Evolutionary conservation across 2,113 vertebrate genomes (phyloP).

Genomic region (Notiomystis cincta): DNA sequence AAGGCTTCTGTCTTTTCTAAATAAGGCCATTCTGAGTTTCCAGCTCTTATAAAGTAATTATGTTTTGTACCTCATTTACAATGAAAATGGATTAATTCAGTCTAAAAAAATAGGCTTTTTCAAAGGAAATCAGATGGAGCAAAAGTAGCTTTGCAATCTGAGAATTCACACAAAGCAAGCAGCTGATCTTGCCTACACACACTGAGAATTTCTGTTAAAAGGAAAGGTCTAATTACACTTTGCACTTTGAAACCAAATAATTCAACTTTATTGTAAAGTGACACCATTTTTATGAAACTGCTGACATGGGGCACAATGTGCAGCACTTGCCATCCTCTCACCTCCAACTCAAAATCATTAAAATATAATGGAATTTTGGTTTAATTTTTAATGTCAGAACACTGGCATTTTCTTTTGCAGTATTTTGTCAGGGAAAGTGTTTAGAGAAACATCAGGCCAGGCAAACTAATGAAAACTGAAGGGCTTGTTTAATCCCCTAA

Average conservation of each 20-base stretch:
- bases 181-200: constrained; percentile 16
- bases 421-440: not conserved
- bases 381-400: not conserved
- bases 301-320: not conserved
- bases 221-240: constrained; percentile 21
- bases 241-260: constrained; percentile 9
- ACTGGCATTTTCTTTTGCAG: not conserved
- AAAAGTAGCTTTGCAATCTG: not conserved
- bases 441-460: not conserved
- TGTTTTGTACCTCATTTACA: not conserved
- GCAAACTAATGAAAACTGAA: not conserved
- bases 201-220: constrained; percentile 23
- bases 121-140: not conserved
- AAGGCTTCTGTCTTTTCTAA: not conserved
- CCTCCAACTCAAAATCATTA: not conserved
- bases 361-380: not conserved
- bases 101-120: constrained; percentile 1
- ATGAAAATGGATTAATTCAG: constrained; percentile 8
- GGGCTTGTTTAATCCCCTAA: not conserved
- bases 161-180: constrained; percentile 38
- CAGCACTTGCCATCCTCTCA: not conserved
- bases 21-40: not conserved
- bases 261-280: not conserved
- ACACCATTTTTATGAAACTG: not conserved
- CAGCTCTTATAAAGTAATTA: not conserved